These are phyloP conservation scores for Hippocampus zosterae DNA, from an alignment of 2,113 vertebrate genomes.

Conservation along the genomic window DNA sequence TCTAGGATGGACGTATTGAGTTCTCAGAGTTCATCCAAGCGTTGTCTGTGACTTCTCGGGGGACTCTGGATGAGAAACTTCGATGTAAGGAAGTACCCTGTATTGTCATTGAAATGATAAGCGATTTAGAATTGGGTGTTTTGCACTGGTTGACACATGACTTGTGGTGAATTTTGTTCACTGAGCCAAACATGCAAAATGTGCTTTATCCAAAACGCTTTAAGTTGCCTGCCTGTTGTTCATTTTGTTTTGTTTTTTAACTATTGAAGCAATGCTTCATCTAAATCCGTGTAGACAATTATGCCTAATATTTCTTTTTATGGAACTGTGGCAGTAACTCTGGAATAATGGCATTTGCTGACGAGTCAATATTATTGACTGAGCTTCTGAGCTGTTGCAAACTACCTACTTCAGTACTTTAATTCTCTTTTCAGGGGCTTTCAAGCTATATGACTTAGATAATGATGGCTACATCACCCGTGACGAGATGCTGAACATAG, in stretches of 20 bases:
- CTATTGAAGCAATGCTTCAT: neutral
- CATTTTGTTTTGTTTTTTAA: neutral
- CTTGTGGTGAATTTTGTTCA: neutral
- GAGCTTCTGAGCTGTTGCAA: neutral
- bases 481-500: constrained; percentile 97
- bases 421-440: constrained; percentile 82
- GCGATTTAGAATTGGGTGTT: constrained; percentile 18
- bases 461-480: constrained; percentile 97
- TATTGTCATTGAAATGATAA: constrained; percentile 24
- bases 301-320: constrained; percentile 4
- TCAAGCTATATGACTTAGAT: constrained; percentile 95
- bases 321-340: neutral
- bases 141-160: constrained; percentile 2
- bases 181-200: neutral
- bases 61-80: constrained; percentile 95
- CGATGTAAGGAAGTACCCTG: constrained; percentile 77
- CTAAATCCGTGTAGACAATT: constrained; percentile 8
- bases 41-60: constrained; percentile 92
- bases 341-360: neutral
- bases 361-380: neutral
- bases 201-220: no score
- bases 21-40: constrained; percentile 99
- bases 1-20: constrained; percentile 93
- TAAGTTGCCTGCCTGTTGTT: neutral
- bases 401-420: constrained; percentile 1